Base-by-base conservation (phyloP, 2,797 vertebrate species). In the Coilia nasus region DNA sequence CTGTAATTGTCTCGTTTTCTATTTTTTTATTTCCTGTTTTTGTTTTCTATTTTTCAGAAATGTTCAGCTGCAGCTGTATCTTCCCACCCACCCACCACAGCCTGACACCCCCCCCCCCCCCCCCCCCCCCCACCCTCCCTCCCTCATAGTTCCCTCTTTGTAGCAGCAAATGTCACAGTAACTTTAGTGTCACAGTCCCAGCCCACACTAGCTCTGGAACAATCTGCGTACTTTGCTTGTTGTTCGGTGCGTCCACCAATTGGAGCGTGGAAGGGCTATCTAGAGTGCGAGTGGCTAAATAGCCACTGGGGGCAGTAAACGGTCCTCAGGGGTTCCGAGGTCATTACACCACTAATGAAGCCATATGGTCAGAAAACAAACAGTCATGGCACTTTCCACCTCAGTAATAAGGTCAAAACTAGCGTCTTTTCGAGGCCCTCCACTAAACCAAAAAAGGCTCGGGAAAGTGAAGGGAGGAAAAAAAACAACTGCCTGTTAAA, bases 341-440 rank as follows among this genome's bases (percentile, higher is more conserved):
- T 95, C 91, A 93, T 96, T 96, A 95, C 91, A 85, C 92, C 92
- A 88, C 93, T 96, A 96, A 96, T 96, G 92, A 93, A 93, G 94
- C 95, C 95, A 96, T 95, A 95, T 95, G 94, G 95, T 93, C 91
- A 92, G 91, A 94, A 96, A 94, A 95, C 94, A 95, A 95, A 95
- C 94, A 96, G 90, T 93, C 94, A 95, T 92, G 91, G 91, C 92
- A 92, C 91, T 91, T 92, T 88, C 57, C 88, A 87, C 87, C 87
- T 87, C 90, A 91, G 88, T 91, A 93, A 93, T 94, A 93, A 95
- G 94, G 95, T 95, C 93, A 93, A 87, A 88, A 78, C 90, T 90
- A 92, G 92, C 88, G 92, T 91, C 90, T 78, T 44, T 71, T 71
- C 15, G 83, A 87, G 83, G 88, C 89, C 89, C 86, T 87, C 87